These are phyloP conservation scores for Lasioglossum malachurum DNA, from an alignment of 2,888 invertebrate species.

Conservation along the genomic window DNA sequence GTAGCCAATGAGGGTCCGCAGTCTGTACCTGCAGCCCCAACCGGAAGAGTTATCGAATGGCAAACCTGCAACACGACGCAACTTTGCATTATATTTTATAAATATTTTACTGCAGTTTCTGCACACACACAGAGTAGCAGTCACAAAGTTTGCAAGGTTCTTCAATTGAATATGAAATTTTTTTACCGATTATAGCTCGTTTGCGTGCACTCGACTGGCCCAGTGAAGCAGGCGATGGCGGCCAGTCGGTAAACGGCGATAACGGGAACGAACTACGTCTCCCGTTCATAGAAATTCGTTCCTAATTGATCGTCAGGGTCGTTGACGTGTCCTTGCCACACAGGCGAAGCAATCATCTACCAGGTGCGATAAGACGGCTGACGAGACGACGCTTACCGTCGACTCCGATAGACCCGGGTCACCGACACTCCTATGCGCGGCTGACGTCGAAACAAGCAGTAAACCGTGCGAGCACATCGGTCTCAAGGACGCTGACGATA, in stretches of 20 bases:
- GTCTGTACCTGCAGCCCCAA: not conserved
- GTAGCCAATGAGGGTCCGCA: not conserved
- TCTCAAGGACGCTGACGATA: conserved; percentile 36
- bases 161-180: not conserved
- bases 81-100: not conserved
- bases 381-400: conserved; percentile 50
- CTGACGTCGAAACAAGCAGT: conserved; percentile 47
- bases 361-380: conserved; percentile 56
- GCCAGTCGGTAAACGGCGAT: conserved; percentile 1
- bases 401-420: conserved; percentile 52
- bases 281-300: conserved; percentile 39
- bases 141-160: not conserved
- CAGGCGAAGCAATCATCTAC: conserved; percentile 39
- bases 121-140: not conserved
- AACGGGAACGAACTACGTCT: not conserved
- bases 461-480: conserved; percentile 19
- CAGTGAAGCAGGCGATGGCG: not conserved
- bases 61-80: not conserved
- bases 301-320: conserved; percentile 49
- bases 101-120: not conserved
- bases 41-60: not conserved
- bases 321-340: conserved; percentile 48
- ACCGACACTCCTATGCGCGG: conserved; percentile 52
- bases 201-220: not conserved
- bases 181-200: not conserved